Percentiles rank a stretch among this genome's conserved stretches.
Evolutionary conservation across 1,140 invertebrate species (phyloP).

Genomic region (Drosophila suzukii): DNA sequence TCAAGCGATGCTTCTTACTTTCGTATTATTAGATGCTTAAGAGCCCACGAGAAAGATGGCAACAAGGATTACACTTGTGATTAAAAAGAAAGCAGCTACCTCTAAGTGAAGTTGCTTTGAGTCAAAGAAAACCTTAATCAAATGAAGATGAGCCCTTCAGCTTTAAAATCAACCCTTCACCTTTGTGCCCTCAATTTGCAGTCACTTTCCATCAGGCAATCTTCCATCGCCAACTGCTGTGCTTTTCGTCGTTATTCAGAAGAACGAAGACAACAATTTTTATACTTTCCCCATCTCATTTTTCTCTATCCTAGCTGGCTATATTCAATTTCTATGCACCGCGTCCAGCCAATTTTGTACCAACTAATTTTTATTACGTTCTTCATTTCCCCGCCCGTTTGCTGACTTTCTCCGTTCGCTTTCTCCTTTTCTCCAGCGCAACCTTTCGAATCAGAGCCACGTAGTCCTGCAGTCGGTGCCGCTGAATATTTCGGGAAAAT

Average conservation of each 20-base stretch:
- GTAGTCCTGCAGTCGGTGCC: constrained; percentile 87
- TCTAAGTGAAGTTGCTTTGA: constrained; percentile 22
- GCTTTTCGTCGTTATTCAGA: constrained; percentile 41
- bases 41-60: neutral
- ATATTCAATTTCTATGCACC: constrained; percentile 77
- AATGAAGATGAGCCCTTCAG: constrained; percentile 26
- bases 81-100: neutral
- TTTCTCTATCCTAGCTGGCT: constrained; percentile 35
- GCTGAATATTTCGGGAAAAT: constrained; percentile 88
- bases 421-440: constrained; percentile 80
- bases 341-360: constrained; percentile 62
- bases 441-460: constrained; percentile 87
- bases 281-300: constrained; percentile 10
- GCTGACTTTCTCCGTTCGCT: constrained; percentile 26
- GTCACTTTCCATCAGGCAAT: constrained; percentile 48
- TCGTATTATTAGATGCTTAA: neutral
- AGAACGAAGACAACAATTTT: constrained; percentile 49
- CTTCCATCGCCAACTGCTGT: constrained; percentile 25
- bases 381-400: constrained; percentile 23
- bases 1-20: constrained; percentile 2
- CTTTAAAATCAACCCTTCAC: constrained; percentile 63
- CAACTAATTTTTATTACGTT: constrained; percentile 71
- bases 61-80: neutral
- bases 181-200: constrained; percentile 56
- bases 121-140: constrained; percentile 58